These are phyloP conservation scores for Calyptomena viridis DNA, from an alignment of 2,113 vertebrate genomes.

Conservation along the genomic window DNA sequence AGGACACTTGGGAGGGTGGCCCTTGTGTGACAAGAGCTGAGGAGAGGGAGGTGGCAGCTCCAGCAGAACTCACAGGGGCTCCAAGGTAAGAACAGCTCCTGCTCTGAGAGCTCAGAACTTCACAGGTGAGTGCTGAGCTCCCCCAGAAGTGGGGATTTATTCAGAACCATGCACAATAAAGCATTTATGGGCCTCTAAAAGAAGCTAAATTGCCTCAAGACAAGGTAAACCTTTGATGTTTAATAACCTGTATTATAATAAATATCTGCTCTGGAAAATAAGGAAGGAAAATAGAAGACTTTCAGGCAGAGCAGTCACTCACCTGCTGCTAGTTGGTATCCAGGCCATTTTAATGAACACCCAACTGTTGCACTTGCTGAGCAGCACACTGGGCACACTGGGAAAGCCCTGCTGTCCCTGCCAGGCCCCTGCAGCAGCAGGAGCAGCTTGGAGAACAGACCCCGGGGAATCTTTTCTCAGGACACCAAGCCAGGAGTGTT, in stretches of 20 bases:
- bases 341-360: slow-evolving; percentile 23
- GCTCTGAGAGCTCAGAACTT: neutral
- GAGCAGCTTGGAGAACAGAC: neutral
- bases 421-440: neutral
- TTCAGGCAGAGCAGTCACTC: slow-evolving; percentile 19
- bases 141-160: slow-evolving; percentile 1
- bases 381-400: neutral
- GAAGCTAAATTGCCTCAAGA: slow-evolving; percentile 58
- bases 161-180: slow-evolving; percentile 51
- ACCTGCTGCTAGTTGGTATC: slow-evolving; percentile 56
- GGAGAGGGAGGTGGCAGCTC: neutral
- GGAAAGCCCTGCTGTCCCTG: neutral
- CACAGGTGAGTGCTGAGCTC: neutral
- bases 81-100: neutral
- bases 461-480: neutral
- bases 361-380: neutral
- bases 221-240: slow-evolving; percentile 60
- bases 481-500: neutral
- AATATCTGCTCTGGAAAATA: slow-evolving; percentile 27
- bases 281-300: neutral
- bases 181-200: slow-evolving; percentile 62
- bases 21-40: neutral
- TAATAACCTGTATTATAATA: slow-evolving; percentile 64
- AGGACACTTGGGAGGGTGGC: neutral
- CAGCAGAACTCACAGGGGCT: neutral